These are phyloP conservation scores for Carpatolechia fugitivella DNA, from an alignment of 2,888 invertebrate genomes.

Conservation along the genomic window DNA sequence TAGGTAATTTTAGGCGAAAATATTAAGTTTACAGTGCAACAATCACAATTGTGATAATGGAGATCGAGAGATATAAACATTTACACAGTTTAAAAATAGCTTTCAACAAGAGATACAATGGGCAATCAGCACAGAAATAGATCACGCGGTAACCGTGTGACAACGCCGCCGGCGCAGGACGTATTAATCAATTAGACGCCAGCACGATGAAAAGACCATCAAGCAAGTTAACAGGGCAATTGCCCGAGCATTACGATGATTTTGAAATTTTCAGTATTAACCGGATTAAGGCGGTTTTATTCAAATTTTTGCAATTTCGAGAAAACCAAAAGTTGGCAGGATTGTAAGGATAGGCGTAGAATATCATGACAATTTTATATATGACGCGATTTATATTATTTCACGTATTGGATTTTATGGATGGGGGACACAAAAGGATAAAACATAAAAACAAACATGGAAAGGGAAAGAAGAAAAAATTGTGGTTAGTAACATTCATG, in stretches of 20 bases:
- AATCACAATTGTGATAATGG: too few species aligned
- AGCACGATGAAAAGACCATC: slow-evolving; percentile 37
- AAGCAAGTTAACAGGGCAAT: slow-evolving; percentile 5
- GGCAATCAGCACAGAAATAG: slow-evolving; percentile 37
- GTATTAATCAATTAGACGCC: slow-evolving; percentile 58
- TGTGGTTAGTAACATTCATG: slow-evolving; percentile 50
- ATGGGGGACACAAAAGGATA: slow-evolving; percentile 21
- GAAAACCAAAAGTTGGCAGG: neutral
- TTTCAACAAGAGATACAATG: slow-evolving; percentile 23
- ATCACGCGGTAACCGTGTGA: slow-evolving; percentile 53
- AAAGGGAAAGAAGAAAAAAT: slow-evolving; percentile 38
- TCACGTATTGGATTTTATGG: neutral
- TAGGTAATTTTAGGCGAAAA: too few species aligned
- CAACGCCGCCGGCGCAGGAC: slow-evolving; percentile 38
- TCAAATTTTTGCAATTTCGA: too few species aligned
- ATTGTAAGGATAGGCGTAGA: neutral
- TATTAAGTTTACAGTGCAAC: too few species aligned
- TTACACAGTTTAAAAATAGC: slow-evolving; percentile 27
- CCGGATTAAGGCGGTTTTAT: neutral
- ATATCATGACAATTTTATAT: neutral
- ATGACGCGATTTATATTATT: neutral
- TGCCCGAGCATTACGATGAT: neutral
- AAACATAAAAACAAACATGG: slow-evolving; percentile 44
- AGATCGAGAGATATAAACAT: neutral
- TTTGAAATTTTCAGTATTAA: neutral